phyloP scores from a whole-genome alignment of 1,140 invertebrate genomes.

The Saccostrea glomerata region DNA sequence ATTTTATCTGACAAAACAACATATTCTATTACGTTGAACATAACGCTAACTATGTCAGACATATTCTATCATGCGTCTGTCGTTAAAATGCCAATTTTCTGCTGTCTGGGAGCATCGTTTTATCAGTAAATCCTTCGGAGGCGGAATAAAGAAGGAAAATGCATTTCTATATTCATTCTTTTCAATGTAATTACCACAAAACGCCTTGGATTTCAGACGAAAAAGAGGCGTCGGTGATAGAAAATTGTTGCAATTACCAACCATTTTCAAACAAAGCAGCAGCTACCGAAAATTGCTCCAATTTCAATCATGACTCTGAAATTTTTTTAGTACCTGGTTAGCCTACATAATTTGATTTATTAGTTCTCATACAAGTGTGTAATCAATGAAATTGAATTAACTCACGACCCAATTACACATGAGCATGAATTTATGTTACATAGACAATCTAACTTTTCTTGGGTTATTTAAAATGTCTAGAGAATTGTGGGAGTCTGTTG shows the following conservation, averaged over 20 bases:
- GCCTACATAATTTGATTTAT: constrained; percentile 3
- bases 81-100: constrained; percentile 23
- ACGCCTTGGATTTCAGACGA: neutral
- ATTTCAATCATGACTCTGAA: neutral
- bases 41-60: neutral
- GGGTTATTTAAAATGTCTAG: neutral
- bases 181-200: neutral
- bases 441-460: neutral
- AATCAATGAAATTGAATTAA: constrained; percentile 33
- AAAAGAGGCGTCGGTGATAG: neutral
- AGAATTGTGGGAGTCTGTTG: neutral
- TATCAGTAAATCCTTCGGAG: neutral
- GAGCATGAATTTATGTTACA: neutral
- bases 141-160: neutral
- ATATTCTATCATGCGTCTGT: neutral
- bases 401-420: neutral
- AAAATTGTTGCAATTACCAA: neutral
- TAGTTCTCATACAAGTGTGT: neutral
- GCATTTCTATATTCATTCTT: constrained; percentile 11
- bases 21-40: neutral
- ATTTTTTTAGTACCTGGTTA: neutral
- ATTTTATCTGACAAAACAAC: neutral
- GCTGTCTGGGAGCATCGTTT: neutral
- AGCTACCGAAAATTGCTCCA: neutral
- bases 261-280: neutral